Evolutionary conservation across 2,797 vertebrate species (phyloP).

Genomic region (Cephalopachus bancanus): DNA sequence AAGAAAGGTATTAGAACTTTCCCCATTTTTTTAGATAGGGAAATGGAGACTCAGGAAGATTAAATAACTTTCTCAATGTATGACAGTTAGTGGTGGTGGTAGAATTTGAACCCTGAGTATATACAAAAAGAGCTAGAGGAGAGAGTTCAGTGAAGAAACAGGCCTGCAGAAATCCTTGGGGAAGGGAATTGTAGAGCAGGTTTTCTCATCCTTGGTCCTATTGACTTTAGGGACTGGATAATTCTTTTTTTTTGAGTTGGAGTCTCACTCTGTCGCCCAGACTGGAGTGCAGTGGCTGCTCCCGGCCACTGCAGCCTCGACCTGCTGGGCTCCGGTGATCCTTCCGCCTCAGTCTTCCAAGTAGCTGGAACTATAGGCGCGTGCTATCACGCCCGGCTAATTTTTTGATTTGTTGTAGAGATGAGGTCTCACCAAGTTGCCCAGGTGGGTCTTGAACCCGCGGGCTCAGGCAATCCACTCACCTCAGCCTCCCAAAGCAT

Average conservation of each 20-base stretch:
- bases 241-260: neutral
- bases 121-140: neutral
- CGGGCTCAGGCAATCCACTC: no score
- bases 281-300: no score
- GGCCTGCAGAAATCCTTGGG: neutral
- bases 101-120: neutral
- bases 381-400: no score
- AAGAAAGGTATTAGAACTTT: neutral
- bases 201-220: neutral
- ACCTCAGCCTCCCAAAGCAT: no score
- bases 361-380: no score
- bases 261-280: no score
- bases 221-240: neutral
- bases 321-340: no score
- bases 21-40: neutral
- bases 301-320: no score
- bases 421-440: no score
- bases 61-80: neutral
- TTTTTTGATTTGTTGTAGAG: no score
- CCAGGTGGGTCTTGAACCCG: no score
- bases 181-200: neutral
- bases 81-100: neutral
- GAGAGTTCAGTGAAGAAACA: neutral
- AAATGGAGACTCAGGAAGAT: neutral
- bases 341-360: no score